A percentile compares a stretch with the other conserved stretches of the same genome.
Conservation (phyloP, 2,888 invertebrate species). For the Antitype chi region DNA sequence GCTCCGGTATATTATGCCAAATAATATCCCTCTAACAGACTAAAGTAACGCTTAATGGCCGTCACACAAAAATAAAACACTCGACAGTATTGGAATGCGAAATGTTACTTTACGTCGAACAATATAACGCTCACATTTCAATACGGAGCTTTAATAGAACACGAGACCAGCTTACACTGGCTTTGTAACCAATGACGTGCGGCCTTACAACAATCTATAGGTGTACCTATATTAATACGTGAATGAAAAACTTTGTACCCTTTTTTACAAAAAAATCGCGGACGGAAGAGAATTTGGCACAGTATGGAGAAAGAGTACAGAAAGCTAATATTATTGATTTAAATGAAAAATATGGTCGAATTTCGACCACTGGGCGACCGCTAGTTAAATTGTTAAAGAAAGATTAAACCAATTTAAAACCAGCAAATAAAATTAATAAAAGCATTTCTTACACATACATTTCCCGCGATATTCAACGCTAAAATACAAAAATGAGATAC, state of each 20-base stretch:
- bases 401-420: background rate
- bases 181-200: no score
- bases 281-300: no score
- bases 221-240: no score
- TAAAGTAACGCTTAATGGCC: background rate
- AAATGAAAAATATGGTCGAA: no score
- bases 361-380: no score
- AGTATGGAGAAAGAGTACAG: no score
- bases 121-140: slow-evolving; percentile 13
- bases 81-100: slow-evolving; percentile 1
- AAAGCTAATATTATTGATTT: no score
- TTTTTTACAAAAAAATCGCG: no score
- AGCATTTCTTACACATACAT: background rate
- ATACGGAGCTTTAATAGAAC: background rate
- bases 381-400: background rate
- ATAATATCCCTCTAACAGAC: background rate
- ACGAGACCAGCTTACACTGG: no score
- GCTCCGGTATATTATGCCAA: background rate
- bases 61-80: background rate
- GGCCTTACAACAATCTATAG: no score
- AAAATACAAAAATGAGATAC: background rate
- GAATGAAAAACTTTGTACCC: no score
- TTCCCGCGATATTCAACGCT: background rate
- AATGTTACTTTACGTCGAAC: background rate
- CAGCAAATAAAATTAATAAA: background rate